Percentiles rank a stretch among this genome's conserved stretches.
Evolutionary conservation across 2,797 vertebrate genomes (phyloP).

Genomic region (Pseudochirops corinnae): DNA sequence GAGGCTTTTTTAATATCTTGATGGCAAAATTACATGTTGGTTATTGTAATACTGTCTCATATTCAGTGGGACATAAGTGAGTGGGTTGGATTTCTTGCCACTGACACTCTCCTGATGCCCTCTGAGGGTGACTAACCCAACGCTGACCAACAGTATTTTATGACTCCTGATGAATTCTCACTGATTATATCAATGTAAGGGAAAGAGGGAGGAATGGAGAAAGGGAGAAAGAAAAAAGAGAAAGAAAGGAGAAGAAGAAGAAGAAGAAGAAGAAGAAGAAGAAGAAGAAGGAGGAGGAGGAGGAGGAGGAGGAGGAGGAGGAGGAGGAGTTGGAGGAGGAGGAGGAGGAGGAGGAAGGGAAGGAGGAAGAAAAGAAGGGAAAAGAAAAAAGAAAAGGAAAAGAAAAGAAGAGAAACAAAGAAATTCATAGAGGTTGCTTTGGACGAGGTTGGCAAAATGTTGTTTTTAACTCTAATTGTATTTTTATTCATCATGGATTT

Average conservation of each 20-base stretch:
- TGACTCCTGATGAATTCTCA: conserved; percentile 55
- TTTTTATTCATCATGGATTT: conserved; percentile 78
- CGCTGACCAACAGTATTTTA: conserved; percentile 64
- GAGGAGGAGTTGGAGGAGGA: too few species aligned
- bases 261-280: background rate
- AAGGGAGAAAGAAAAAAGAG: background rate
- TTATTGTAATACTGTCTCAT: conserved; percentile 83
- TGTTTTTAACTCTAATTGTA: conserved; percentile 71
- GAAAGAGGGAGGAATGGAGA: background rate
- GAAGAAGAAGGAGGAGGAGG: too few species aligned
- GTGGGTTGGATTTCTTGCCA: conserved; percentile 77
- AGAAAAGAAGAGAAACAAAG: background rate
- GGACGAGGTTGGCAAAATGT: conserved; percentile 20
- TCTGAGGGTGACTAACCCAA: conserved; percentile 73
- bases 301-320: too few species aligned
- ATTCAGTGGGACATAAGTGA: conserved; percentile 79
- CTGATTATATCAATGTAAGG: conserved; percentile 70
- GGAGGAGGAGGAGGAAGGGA: too few species aligned
- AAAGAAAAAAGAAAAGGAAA: too few species aligned
- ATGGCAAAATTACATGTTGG: conserved; percentile 86
- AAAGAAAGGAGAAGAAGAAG: conserved; percentile 27
- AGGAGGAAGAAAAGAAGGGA: too few species aligned
- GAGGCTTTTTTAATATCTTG: conserved; percentile 81
- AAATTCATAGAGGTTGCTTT: background rate
- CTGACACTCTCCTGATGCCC: conserved; percentile 70